Evolutionary conservation across 1,140 invertebrate genomes (phyloP), one percentile per base, ranked within the genome.

Genomic region (Spodoptera frugiperda): DNA sequence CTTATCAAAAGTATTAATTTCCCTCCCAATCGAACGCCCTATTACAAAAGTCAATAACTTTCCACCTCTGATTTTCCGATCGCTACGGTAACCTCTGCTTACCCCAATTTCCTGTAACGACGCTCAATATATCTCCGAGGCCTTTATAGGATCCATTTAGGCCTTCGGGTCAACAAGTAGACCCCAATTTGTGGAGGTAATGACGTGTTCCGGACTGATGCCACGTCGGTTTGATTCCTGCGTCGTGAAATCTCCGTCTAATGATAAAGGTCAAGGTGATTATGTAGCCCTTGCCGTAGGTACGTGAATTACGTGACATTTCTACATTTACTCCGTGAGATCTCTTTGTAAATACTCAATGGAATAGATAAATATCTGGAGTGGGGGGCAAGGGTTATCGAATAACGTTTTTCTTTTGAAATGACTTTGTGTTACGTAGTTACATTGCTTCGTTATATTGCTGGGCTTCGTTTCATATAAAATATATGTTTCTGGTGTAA

Each of bases 181-280:
- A 82, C 77, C 78, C 74, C 74, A 82, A 82, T 82, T 82, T 82
- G 78, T 80, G 78, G 75, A 74, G 59, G 76, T 75, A 74, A 80
- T 78, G 76, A 77, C 74, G 73, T 77, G 74, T 78, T 76, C 59
- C 67, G 65, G 53, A 70, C 44, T 59, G 55, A 53, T 54, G 57
- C 76, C 15, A 25, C 59, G 12, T 53, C 44, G 25, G 53, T 67
- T 78, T 49, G 44, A 57, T 54, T 55, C 33, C 72, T 54, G 67
- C 54, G 49, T 51, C 49, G 19, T 46, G 25, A 51, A 54, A 73
- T 75, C 65, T 75, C 10, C 19, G 53, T 65, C 44, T 53, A 73
- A 75, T 49, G 71, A 10, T 3, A 61, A 59, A 49, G 19, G 44
- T 33, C n/a, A 3, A 25, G 15, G 15, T 33, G 6, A n/a, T 39